Evolutionary conservation across 2,797 vertebrate genomes (phyloP).

Genomic region (Urophycis tenuis): DNA sequence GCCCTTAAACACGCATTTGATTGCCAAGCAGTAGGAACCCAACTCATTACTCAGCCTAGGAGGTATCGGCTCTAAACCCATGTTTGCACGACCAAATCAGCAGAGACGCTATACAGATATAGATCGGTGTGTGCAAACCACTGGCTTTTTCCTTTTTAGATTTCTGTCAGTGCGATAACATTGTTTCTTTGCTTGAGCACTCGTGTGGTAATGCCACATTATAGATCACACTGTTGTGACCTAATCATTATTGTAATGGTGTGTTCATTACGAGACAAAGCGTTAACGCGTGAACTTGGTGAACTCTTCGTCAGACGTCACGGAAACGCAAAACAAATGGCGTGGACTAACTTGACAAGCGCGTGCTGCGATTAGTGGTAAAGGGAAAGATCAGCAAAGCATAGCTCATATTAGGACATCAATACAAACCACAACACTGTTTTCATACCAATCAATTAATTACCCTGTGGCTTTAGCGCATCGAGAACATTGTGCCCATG

Average conservation of each 20-base stretch:
- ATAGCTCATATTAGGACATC: neutral
- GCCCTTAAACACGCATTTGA: constrained; percentile 29
- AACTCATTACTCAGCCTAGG: constrained; percentile 16
- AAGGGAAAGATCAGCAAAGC: neutral
- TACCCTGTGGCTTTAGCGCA: neutral
- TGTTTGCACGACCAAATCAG: neutral
- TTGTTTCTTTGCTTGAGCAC: neutral
- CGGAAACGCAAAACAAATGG: neutral
- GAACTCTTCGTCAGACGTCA: neutral
- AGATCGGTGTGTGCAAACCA: constrained; percentile 19
- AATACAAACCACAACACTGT: neutral
- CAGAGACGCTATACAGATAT: constrained; percentile 20
- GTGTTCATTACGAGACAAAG: neutral
- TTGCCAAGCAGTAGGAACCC: constrained; percentile 13
- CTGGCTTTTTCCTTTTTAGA: constrained; percentile 1
- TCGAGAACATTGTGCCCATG: neutral
- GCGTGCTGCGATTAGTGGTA: neutral
- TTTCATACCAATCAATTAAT: neutral
- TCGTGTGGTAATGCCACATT: neutral
- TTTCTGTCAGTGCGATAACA: neutral
- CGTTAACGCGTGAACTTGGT: neutral
- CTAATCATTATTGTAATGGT: neutral
- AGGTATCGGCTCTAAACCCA: constrained; percentile 9
- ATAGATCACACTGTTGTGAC: neutral
- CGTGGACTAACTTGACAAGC: neutral